Conservation (phyloP, 35 echinoderm and acorn worm genomes). For the Heliocidaris erythrogramma region DNA sequence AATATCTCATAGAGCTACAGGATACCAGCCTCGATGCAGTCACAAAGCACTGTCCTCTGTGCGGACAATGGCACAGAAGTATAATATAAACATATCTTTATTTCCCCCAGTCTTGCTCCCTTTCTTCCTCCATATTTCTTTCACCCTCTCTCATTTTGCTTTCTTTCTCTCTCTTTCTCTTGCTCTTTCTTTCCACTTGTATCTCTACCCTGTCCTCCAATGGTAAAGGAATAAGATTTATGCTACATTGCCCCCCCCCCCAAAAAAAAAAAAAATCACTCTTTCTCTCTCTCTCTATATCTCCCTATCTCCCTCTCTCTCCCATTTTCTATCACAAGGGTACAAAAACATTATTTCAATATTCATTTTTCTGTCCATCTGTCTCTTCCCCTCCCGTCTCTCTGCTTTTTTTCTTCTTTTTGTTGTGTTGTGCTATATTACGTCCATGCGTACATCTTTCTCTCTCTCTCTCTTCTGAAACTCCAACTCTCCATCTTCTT, state of each 20-base stretch:
- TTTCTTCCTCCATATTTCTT: neutral
- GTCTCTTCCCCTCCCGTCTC: no score
- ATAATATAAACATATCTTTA: neutral
- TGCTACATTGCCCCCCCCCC: no score
- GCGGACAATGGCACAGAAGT: neutral
- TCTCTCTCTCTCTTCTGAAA: neutral
- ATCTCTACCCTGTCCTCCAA: no score
- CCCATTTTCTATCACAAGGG: no score
- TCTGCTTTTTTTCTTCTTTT: no score
- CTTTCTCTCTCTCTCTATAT: neutral
- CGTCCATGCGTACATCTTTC: neutral
- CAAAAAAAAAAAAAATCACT: no score
- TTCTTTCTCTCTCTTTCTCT: neutral
- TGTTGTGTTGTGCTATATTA: no score
- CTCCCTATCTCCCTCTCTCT: neutral
- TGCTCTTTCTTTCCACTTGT: no score
- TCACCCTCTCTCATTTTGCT: neutral
- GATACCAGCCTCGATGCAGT: neutral
- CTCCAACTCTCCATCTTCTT: neutral
- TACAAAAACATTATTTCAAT: no score
- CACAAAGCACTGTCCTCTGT: constrained; percentile 3
- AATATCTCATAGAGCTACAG: neutral
- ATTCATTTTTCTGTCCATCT: no score
- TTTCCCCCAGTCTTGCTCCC: neutral
- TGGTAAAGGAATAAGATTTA: no score